Conservation (phyloP, 2,888 invertebrate species). For the Rhingia campestris region DNA sequence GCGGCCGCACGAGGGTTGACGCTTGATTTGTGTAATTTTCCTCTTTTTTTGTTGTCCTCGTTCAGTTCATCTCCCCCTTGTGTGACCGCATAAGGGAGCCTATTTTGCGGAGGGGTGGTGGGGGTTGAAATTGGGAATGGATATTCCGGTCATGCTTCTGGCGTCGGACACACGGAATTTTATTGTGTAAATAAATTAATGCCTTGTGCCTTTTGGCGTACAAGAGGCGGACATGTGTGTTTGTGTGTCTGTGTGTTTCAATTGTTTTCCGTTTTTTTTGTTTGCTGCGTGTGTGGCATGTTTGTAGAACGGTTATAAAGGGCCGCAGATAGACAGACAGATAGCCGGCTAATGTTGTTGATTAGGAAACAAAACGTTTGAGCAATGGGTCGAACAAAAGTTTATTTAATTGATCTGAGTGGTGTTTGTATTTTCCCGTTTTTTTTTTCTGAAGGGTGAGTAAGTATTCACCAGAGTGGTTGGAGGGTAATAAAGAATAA, state of each 20-base stretch:
- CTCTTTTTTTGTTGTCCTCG: constrained; percentile 16
- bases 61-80: not conserved
- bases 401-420: constrained; percentile 69
- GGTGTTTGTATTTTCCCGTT: constrained; percentile 21
- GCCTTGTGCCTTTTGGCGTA: constrained; percentile 50
- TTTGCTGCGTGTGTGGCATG: constrained; percentile 66
- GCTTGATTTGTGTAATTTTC: constrained; percentile 56
- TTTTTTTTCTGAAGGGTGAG: not conserved
- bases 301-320: constrained; percentile 58
- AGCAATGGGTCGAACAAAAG: constrained; percentile 61
- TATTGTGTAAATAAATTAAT: constrained; percentile 73
- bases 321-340: constrained; percentile 39
- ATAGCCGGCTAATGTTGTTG: constrained; percentile 68
- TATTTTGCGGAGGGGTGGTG: not conserved
- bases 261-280: not conserved
- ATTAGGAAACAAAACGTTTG: constrained; percentile 72
- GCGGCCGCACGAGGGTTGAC: constrained; percentile 36
- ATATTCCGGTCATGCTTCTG: constrained; percentile 69
- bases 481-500: constrained; percentile 5
- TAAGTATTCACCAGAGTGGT: constrained; percentile 20
- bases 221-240: constrained; percentile 22
- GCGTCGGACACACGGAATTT: constrained; percentile 65
- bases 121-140: constrained; percentile 9
- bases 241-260: constrained; percentile 16
- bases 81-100: too few relatives aligned